These are phyloP conservation scores for Pogonophryne albipinna DNA, from an alignment of 2,797 vertebrate genomes.

Conservation along the genomic window DNA sequence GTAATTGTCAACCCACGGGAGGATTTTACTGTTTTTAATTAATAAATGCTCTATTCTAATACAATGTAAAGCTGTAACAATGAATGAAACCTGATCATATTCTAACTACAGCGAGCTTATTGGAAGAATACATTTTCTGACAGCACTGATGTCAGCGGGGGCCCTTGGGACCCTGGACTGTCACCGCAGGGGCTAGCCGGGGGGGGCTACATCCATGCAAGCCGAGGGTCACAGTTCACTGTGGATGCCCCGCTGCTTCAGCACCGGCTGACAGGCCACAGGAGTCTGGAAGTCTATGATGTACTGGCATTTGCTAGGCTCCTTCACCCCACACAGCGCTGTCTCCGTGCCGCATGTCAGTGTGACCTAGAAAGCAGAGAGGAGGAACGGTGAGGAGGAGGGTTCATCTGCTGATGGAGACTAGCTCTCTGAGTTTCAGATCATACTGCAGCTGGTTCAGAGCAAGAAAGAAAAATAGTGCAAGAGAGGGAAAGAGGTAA, in stretches of 20 bases:
- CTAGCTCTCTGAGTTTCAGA: too few species aligned
- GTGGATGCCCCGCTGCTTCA: slow-evolving; percentile 70
- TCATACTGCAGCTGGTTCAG: too few species aligned
- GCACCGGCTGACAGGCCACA: slow-evolving; percentile 70
- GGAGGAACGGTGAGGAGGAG: slow-evolving; percentile 61
- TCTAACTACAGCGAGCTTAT: slow-evolving; percentile 66
- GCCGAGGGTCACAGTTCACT: slow-evolving; percentile 73
- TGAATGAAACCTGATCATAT: slow-evolving; percentile 38
- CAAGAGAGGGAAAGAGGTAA: too few species aligned
- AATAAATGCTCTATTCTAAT: slow-evolving; percentile 20
- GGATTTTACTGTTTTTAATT: background rate
- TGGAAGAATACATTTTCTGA: slow-evolving; percentile 75
- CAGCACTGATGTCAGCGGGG: slow-evolving; percentile 75
- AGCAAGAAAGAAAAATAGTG: too few species aligned
- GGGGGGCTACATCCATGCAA: slow-evolving; percentile 54
- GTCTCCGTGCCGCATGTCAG: slow-evolving; percentile 88
- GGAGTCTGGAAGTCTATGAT: slow-evolving; percentile 78
- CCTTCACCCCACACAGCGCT: slow-evolving; percentile 84
- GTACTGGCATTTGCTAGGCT: slow-evolving; percentile 80
- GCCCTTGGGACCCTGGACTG: slow-evolving; percentile 70
- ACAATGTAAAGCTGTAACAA: slow-evolving; percentile 41
- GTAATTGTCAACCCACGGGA: too few species aligned
- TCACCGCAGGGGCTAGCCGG: slow-evolving; percentile 55
- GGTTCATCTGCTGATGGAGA: slow-evolving; percentile 33
- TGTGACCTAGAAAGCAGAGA: slow-evolving; percentile 86